Conservation (phyloP, 1,140 invertebrate genomes). For the Epicauta chinensis region DNA sequence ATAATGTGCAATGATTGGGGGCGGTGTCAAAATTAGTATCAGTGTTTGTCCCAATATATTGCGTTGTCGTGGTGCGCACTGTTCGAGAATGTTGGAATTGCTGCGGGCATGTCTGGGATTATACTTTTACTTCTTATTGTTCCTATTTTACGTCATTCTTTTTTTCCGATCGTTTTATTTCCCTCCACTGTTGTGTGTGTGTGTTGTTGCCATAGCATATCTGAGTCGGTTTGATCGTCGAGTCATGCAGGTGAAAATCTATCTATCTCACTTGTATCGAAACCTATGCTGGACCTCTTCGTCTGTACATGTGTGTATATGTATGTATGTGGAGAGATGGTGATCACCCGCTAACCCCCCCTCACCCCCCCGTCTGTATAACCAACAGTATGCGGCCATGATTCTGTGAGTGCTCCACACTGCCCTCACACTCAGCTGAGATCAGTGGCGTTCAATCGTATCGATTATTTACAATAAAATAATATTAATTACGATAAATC, state of each 20-base stretch:
- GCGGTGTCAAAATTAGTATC: too few species aligned
- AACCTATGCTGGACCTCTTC: neutral
- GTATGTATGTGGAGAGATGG: too few species aligned
- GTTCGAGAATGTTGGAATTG: slow-evolving; percentile 29
- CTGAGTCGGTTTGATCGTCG: slow-evolving; percentile 16
- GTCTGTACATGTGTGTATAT: neutral
- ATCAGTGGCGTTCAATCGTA: slow-evolving; percentile 9
- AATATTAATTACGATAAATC: too few species aligned
- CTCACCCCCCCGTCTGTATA: neutral
- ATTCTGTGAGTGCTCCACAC: slow-evolving; percentile 21
- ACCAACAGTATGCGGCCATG: slow-evolving; percentile 20
- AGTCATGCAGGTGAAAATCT: slow-evolving; percentile 25
- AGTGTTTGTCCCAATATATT: too few species aligned
- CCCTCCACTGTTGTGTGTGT: slow-evolving; percentile 17
- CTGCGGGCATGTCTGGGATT: slow-evolving; percentile 31
- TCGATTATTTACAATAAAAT: slow-evolving; percentile 4
- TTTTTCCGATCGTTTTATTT: slow-evolving; percentile 28
- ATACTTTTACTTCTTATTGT: slow-evolving; percentile 36
- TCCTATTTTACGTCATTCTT: slow-evolving; percentile 33
- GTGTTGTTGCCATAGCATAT: slow-evolving; percentile 18
- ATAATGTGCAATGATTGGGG: too few species aligned
- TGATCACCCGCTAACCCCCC: too few species aligned
- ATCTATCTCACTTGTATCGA: neutral
- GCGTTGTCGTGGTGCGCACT: slow-evolving; percentile 4
- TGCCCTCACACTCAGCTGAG: slow-evolving; percentile 26